A percentile compares a stretch with the other conserved stretches of the same genome.
Conservation (phyloP, 1,140 invertebrate species). For the Panulirus ornatus region DNA sequence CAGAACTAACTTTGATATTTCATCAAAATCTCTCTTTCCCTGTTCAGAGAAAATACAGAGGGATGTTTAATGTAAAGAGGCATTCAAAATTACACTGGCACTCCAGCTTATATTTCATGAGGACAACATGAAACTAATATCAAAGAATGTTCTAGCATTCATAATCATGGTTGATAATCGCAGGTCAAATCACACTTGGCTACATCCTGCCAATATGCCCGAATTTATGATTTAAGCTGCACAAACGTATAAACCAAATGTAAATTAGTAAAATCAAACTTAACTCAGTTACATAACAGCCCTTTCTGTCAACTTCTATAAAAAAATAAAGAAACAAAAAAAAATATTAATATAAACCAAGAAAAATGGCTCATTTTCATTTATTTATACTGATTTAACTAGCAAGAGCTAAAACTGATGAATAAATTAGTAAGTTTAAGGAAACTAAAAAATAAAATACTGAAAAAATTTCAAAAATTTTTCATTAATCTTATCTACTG, state of each 20-base stretch:
- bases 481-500: too few species aligned
- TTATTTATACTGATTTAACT: neutral
- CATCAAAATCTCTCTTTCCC: neutral
- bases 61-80: neutral
- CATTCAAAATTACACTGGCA: neutral
- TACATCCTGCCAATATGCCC: constrained; percentile 47
- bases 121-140: neutral
- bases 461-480: neutral
- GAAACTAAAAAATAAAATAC: neutral
- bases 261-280: constrained; percentile 34
- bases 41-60: neutral
- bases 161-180: constrained; percentile 42
- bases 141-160: constrained; percentile 53
- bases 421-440: neutral
- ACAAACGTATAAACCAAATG: constrained; percentile 40
- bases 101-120: neutral
- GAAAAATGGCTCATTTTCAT: too few species aligned
- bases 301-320: constrained; percentile 40
- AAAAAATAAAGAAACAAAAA: constrained; percentile 21
- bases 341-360: constrained; percentile 27
- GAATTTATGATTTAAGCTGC: constrained; percentile 46
- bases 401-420: neutral
- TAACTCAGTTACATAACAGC: constrained; percentile 41
- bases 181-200: constrained; percentile 40
- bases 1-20: constrained; percentile 56